These are phyloP conservation scores for Diarsia rubi DNA, from an alignment of 2,888 invertebrate genomes.

Conservation along the genomic window DNA sequence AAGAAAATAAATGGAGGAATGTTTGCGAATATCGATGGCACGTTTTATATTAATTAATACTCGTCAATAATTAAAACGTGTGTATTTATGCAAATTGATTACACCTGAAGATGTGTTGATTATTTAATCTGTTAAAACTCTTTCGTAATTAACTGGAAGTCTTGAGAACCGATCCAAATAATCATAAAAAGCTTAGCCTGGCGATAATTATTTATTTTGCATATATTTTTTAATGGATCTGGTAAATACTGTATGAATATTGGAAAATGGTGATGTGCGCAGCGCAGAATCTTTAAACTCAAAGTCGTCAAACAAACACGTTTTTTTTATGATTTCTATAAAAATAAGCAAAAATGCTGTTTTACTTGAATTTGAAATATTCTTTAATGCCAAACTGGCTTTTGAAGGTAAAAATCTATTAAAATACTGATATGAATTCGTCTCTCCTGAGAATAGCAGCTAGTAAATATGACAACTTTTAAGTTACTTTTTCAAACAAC, in stretches of 20 bases:
- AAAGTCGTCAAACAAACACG: conserved; percentile 22
- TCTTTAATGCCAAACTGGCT: not conserved
- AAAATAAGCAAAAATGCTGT: conserved; percentile 1
- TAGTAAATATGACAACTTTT: not conserved
- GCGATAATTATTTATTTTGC: conserved; percentile 42
- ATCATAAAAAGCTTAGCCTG: conserved; percentile 18
- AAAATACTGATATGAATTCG: not conserved
- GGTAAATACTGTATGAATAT: conserved; percentile 18
- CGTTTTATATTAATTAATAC: conserved; percentile 14
- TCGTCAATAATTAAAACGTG: conserved; percentile 36
- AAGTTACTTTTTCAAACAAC: not conserved
- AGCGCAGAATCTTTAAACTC: not conserved
- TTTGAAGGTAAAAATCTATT: not conserved
- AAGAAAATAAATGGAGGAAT: conserved; percentile 14
- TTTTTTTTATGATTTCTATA: conserved; percentile 1
- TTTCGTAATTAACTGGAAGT: conserved; percentile 43
- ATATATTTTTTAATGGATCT: conserved; percentile 21
- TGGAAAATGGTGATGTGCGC: not conserved
- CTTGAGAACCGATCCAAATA: conserved; percentile 39
- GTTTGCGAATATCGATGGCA: conserved; percentile 27
- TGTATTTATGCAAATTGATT: conserved; percentile 46
- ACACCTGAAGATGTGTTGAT: conserved; percentile 1
- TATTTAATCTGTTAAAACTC: conserved; percentile 42
- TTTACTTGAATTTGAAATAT: conserved; percentile 19
- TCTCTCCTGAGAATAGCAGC: not conserved